phyloP scores from a whole-genome alignment of 2,797 vertebrate species.

The Glossophaga mutica region DNA sequence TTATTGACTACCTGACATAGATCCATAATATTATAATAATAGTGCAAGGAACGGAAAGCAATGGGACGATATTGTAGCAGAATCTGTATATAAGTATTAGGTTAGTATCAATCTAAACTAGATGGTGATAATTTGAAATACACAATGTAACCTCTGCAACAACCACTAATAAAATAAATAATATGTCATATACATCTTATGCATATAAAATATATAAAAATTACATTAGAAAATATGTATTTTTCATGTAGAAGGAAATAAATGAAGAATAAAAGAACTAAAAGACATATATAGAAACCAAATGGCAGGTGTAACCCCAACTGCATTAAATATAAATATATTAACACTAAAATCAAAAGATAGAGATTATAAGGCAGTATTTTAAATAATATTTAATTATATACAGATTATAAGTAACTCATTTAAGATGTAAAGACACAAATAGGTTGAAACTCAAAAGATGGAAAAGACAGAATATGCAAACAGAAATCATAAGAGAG shows the following conservation, averaged over 20 bases:
- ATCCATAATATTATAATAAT: neutral
- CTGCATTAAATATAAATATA: slow-evolving; percentile 11
- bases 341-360: neutral
- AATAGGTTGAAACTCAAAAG: neutral
- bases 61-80: neutral
- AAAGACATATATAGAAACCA: neutral
- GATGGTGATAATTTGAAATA: neutral
- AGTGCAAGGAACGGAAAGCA: neutral
- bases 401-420: neutral
- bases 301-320: neutral
- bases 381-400: neutral
- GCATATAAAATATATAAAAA: neutral
- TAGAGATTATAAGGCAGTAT: neutral
- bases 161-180: neutral
- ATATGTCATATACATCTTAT: neutral
- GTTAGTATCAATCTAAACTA: neutral
- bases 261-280: neutral
- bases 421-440: neutral
- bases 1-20: neutral
- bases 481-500: neutral
- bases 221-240: neutral
- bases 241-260: neutral
- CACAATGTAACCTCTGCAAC: neutral
- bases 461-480: neutral
- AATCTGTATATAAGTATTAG: neutral